Percentiles rank a stretch among this genome's conserved stretches.
phyloP scores from a whole-genome alignment of 2,113 vertebrate species.

The Sarotherodon lohbergeri region DNA sequence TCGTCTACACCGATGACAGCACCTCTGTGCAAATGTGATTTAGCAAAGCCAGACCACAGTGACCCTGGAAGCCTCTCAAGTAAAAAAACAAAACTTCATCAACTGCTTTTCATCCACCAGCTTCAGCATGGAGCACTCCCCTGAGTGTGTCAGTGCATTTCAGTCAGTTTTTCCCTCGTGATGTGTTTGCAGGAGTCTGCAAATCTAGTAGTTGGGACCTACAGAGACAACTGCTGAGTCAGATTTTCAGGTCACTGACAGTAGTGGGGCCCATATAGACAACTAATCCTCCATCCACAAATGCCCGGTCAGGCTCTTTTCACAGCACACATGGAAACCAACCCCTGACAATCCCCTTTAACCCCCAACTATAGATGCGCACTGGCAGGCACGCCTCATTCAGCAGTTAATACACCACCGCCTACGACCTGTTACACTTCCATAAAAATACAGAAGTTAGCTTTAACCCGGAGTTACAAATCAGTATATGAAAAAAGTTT shows the following conservation, averaged over 20 bases:
- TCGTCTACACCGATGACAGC: not conserved
- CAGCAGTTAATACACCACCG: not conserved
- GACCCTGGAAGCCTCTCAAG: not conserved
- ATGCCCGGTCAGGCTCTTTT: slow-evolving; percentile 16
- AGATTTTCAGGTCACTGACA: slow-evolving; percentile 30
- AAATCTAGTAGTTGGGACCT: slow-evolving; percentile 11
- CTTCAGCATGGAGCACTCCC: not conserved
- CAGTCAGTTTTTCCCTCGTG: not conserved
- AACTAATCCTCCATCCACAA: slow-evolving; percentile 51
- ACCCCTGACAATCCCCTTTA: slow-evolving; percentile 30
- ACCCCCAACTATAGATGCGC: not conserved
- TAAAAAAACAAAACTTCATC: not conserved
- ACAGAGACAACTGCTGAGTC: slow-evolving; percentile 52
- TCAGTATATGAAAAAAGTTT: not conserved
- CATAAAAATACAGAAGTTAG: not conserved
- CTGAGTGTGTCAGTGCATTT: not conserved
- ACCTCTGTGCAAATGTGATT: not conserved
- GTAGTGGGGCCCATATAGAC: slow-evolving; percentile 35
- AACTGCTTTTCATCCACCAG: not conserved
- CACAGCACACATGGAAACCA: slow-evolving; percentile 13
- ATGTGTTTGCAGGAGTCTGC: not conserved
- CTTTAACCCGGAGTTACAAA: not conserved
- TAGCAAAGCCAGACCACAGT: not conserved
- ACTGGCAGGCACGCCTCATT: not conserved
- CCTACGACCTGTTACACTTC: not conserved